Evolutionary conservation across 2,797 vertebrate genomes (phyloP), one percentile per base, ranked within the genome.

Genomic region (Gymnopithys bicolor): DNA sequence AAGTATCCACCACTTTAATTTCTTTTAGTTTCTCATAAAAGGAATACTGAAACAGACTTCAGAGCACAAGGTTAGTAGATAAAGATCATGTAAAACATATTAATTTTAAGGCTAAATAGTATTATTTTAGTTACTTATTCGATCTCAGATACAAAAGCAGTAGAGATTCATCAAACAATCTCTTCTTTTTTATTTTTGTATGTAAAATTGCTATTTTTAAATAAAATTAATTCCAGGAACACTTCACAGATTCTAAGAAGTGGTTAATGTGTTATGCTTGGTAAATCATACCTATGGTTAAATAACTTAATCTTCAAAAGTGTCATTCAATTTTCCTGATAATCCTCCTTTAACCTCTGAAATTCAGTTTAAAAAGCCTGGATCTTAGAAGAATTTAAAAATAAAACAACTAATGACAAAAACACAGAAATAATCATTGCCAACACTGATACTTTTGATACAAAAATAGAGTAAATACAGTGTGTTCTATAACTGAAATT

Each of bases 11-110:
- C 33, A 67, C 75, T 14, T 77, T 48, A 90, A 69, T 53, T 60
- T 79, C 35, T 64, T 45, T 12, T 66, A 68, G 46, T 52, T 67
- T 94, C 66, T 95, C 89, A 87, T 87, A 55, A 93, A 95, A 85
- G 19, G 45, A 92, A 45, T 68, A 79, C 56, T 86, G 62, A 92
- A 75, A 89, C 49, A 7, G 33, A 90, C 19, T 58, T 91, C 56
- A 89, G 55, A 90, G 46, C 45, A 63, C 15, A 71, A 93, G 19
- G 15, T 94, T 78, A 19, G 45, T 8, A 60, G 62, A 48, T 28
- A 82, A 74, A 15, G 19, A 49, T 17, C 3, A 70, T 64, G 12
- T 21, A 87, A 81, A 32, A 73, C 17, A 24, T 8, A 51, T 12
- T 53, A 13, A 37, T 81, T 91, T 85, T 85, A 59, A 73, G 35